Conservation (phyloP, 2,113 vertebrate genomes). For the Meles meles region DNA sequence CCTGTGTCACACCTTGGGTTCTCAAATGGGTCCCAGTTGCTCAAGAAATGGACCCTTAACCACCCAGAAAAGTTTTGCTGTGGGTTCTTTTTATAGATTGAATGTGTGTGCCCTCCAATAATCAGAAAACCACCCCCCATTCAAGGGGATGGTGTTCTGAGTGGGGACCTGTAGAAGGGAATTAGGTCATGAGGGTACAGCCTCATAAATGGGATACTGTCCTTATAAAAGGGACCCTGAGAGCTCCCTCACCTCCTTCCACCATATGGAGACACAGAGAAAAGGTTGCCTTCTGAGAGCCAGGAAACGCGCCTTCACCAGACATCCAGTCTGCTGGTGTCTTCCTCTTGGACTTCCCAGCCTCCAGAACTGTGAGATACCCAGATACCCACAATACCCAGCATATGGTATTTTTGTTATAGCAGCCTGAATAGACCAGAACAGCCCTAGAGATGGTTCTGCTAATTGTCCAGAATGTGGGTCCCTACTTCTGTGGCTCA, state of each 20-base stretch:
- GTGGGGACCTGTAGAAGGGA: too few relatives aligned
- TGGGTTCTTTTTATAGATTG: not conserved
- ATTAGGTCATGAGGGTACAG: not conserved
- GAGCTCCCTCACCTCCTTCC: not conserved
- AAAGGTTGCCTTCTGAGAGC: not conserved
- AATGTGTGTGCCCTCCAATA: not conserved
- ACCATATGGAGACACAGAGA: not conserved
- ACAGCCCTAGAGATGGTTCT: not conserved
- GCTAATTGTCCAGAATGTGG: not conserved
- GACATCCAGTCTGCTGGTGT: not conserved
- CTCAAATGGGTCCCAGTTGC: not conserved
- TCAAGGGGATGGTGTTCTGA: not conserved
- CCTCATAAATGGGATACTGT: not conserved
- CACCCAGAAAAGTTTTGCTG: not conserved
- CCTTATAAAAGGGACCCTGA: not conserved
- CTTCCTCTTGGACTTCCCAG: not conserved
- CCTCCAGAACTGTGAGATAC: not conserved
- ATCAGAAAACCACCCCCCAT: not conserved
- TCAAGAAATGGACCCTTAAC: not conserved
- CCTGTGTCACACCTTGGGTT: too few relatives aligned
- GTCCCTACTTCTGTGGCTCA: too few relatives aligned
- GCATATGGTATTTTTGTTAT: not conserved
- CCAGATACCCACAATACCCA: too few relatives aligned
- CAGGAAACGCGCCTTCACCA: not conserved
- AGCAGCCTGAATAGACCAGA: not conserved